Evolutionary conservation across 2,797 vertebrate genomes (phyloP).

Genomic region (Steatocranus sp.): DNA sequence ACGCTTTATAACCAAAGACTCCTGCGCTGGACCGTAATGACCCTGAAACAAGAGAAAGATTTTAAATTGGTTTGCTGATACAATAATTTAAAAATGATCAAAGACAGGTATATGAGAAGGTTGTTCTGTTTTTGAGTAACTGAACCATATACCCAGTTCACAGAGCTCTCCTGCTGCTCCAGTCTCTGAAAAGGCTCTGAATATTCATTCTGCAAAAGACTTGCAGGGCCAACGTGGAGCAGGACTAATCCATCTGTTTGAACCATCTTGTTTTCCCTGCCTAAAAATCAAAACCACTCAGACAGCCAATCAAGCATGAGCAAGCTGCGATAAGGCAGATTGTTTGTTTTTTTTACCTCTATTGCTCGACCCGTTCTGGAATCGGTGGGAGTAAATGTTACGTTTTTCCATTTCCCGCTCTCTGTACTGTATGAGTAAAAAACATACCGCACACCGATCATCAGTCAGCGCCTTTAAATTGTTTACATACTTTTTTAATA

Average conservation of each 20-base stretch:
- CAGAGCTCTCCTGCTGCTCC: neutral
- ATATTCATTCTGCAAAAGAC: neutral
- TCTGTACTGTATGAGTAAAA: slow-evolving; percentile 61
- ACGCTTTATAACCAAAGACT: neutral
- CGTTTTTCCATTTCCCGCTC: slow-evolving; percentile 66
- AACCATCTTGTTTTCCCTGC: slow-evolving; percentile 27
- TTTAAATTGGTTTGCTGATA: neutral
- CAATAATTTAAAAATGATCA: neutral
- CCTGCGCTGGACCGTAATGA: neutral
- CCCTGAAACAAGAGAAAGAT: neutral
- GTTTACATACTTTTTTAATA: neutral
- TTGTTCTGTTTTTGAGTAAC: neutral
- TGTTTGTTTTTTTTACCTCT: slow-evolving; percentile 1
- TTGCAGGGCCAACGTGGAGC: neutral
- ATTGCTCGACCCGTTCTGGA: slow-evolving; percentile 49
- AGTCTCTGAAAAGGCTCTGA: neutral
- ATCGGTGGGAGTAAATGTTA: slow-evolving; percentile 77
- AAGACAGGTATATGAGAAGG: neutral
- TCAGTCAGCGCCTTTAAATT: neutral
- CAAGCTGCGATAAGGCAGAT: neutral
- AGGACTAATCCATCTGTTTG: slow-evolving; percentile 29
- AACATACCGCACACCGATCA: neutral
- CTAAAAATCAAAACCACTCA: slow-evolving; percentile 14
- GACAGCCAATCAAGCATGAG: neutral
- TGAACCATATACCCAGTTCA: neutral